A percentile compares a stretch with the other conserved stretches of the same genome.
phyloP scores from a whole-genome alignment of 2,113 vertebrate genomes.

The Gulo gulo region DNA sequence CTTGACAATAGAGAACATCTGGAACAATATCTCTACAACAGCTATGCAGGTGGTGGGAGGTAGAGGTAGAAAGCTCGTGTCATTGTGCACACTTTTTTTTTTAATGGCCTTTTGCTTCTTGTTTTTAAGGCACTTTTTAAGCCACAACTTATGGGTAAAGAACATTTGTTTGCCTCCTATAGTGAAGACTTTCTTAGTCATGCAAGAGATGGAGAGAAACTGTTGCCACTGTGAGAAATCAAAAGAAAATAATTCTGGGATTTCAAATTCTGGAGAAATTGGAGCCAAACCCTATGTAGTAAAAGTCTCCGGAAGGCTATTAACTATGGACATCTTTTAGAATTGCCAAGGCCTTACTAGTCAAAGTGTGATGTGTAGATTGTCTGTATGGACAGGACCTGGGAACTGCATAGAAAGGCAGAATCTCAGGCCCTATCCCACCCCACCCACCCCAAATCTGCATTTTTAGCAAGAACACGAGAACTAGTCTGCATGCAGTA shows the following conservation, averaged over 20 bases:
- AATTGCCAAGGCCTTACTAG: neutral
- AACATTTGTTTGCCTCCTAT: neutral
- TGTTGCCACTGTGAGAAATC: neutral
- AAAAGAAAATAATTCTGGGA: neutral
- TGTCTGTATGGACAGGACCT: neutral
- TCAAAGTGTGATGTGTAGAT: neutral
- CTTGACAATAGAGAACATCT: conserved; percentile 18
- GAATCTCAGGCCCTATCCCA: neutral
- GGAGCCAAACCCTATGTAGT: neutral
- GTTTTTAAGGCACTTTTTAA: neutral
- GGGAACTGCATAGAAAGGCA: neutral
- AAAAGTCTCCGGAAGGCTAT: neutral
- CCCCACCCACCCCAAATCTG: neutral
- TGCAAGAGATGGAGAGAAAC: neutral
- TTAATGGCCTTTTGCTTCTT: neutral
- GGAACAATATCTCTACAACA: neutral
- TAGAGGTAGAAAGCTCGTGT: neutral
- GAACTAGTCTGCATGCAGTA: neutral
- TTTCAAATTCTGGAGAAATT: neutral
- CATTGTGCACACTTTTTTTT: neutral
- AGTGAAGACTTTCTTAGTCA: neutral
- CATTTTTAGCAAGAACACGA: neutral
- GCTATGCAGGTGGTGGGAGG: neutral
- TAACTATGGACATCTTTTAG: neutral
- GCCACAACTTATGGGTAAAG: neutral